Conservation (phyloP, 2,797 vertebrate species). For the Buphagus erythrorhynchus region DNA sequence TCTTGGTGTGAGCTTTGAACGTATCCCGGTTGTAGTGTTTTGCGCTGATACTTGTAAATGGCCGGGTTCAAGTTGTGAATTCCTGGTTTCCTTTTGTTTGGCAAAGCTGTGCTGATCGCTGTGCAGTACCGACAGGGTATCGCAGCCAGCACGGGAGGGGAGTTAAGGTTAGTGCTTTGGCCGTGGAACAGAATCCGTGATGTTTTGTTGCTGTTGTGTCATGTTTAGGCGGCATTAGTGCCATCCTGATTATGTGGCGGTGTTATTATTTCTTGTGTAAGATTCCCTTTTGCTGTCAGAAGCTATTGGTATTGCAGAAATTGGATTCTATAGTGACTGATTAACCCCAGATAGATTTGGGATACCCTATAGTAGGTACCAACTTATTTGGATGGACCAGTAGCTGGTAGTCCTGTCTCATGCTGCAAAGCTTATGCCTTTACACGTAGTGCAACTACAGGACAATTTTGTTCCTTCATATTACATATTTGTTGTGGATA, state of each 20-base stretch:
- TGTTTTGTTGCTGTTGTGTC: background rate
- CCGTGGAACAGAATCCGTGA: rapidly evolving
- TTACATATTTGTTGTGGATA: rapidly evolving
- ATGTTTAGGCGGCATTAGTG: rapidly evolving
- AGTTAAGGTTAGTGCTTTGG: rapidly evolving
- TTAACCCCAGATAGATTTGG: background rate
- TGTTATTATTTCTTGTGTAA: background rate
- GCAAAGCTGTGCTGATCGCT: rapidly evolving
- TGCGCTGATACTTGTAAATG: rapidly evolving
- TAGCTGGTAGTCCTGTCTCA: background rate
- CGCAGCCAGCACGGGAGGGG: background rate
- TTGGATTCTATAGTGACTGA: rapidly evolving
- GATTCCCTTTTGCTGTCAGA: background rate
- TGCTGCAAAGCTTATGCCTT: background rate
- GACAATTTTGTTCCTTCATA: background rate
- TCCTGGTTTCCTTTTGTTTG: background rate
- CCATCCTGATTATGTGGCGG: background rate
- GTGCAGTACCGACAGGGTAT: rapidly evolving
- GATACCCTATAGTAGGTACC: rapidly evolving
- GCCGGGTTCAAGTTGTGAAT: rapidly evolving
- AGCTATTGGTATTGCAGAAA: background rate
- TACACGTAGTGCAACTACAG: background rate
- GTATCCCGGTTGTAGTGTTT: rapidly evolving
- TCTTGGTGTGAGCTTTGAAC: background rate
- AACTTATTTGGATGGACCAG: background rate